These are phyloP conservation scores for Zosterops japonicus DNA, from an alignment of 2,113 vertebrate species.

Conservation along the genomic window DNA sequence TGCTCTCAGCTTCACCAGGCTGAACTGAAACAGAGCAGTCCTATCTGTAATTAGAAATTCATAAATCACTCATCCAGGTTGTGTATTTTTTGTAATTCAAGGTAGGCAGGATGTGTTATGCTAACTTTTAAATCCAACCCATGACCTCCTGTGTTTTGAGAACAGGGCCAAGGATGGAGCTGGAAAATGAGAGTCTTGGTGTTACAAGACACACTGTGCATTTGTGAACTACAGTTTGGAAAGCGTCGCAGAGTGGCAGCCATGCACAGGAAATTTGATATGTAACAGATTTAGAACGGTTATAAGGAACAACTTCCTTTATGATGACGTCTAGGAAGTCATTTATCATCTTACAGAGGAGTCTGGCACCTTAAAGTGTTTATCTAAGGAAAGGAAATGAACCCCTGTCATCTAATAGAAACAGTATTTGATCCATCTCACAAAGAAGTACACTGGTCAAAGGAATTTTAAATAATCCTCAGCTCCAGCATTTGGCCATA, in stretches of 20 bases:
- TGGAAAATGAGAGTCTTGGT: neutral
- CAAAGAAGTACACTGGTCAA: constrained; percentile 40
- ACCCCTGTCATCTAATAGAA: constrained; percentile 65
- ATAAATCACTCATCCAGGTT: constrained; percentile 3
- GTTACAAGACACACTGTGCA: neutral
- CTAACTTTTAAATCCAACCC: neutral
- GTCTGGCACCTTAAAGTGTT: constrained; percentile 77
- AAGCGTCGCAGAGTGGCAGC: neutral
- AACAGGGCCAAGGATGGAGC: neutral
- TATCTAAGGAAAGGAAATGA: constrained; percentile 78
- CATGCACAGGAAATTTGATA: constrained; percentile 56
- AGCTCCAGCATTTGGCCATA: constrained; percentile 13
- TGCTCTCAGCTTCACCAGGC: neutral
- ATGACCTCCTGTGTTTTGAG: constrained; percentile 20
- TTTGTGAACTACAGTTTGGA: constrained; percentile 14
- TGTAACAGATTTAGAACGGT: constrained; percentile 59
- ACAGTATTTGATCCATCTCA: constrained; percentile 66
- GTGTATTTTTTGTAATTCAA: constrained; percentile 47
- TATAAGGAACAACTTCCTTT: constrained; percentile 64
- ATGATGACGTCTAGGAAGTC: constrained; percentile 73
- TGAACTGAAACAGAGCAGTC: neutral
- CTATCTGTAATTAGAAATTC: neutral
- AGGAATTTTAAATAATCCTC: constrained; percentile 69
- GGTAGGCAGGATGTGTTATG: constrained; percentile 37
- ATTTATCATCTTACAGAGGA: constrained; percentile 69